Percentiles rank a stretch among this genome's conserved stretches.
These are phyloP conservation scores for Abrostola tripartita DNA, from an alignment of 2,888 invertebrate species.

Conservation along the genomic window DNA sequence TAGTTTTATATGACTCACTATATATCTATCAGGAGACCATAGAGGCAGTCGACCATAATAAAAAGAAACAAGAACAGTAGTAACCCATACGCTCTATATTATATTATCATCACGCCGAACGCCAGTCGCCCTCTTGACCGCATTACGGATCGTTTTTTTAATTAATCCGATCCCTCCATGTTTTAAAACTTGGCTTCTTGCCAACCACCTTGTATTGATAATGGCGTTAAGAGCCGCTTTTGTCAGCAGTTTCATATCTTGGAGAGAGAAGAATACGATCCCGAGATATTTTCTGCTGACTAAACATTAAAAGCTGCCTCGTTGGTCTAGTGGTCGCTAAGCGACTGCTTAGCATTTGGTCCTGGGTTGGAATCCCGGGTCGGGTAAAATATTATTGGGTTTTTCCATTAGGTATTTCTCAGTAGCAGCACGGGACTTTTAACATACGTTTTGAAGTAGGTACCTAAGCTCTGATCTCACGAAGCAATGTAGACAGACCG, in stretches of 20 bases:
- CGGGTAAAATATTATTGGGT: too few relatives aligned
- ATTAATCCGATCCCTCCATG: conserved; percentile 24
- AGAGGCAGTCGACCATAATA: neutral
- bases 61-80: neutral
- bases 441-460: neutral
- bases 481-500: neutral
- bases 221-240: neutral
- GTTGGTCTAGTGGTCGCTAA: too few relatives aligned
- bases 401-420: too few relatives aligned
- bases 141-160: conserved; percentile 21
- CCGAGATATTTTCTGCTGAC: neutral
- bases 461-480: neutral
- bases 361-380: too few relatives aligned
- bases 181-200: conserved; percentile 29
- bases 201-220: conserved; percentile 38
- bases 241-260: conserved; percentile 20
- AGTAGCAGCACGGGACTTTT: too few relatives aligned
- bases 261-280: neutral
- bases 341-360: too few relatives aligned
- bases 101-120: too few relatives aligned
- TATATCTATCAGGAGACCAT: too few relatives aligned
- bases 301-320: too few relatives aligned
- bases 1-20: too few relatives aligned
- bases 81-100: neutral
- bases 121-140: conserved; percentile 22